These are phyloP conservation scores for Apeira syringaria DNA, from an alignment of 2,888 invertebrate species.

Conservation along the genomic window DNA sequence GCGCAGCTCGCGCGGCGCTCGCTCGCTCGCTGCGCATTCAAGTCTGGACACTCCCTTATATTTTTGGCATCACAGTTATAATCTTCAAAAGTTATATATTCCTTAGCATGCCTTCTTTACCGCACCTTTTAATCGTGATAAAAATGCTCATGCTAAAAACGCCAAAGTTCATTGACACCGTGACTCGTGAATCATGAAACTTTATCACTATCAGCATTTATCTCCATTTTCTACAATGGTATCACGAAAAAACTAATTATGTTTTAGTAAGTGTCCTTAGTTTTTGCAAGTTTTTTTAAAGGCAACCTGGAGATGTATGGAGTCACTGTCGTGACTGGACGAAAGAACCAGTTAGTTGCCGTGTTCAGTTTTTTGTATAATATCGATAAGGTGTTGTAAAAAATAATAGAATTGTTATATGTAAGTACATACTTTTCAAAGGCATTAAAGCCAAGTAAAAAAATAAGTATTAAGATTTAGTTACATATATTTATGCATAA, in stretches of 20 bases:
- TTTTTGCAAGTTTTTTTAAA: constrained; percentile 53
- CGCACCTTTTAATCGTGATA: constrained; percentile 15
- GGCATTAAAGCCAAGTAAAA: no score
- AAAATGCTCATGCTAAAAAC: constrained; percentile 19
- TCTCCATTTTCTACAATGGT: constrained; percentile 40
- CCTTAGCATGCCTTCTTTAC: constrained; percentile 14
- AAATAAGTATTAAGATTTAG: no score
- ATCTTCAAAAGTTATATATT: constrained; percentile 22
- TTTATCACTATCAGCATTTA: constrained; percentile 43
- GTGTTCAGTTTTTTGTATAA: constrained; percentile 18
- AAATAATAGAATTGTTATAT: constrained; percentile 5
- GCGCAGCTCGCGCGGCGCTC: no score
- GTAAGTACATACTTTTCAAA: no score
- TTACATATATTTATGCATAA: no score
- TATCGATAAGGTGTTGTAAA: constrained; percentile 18
- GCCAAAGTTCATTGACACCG: constrained; percentile 29
- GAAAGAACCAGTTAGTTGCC: constrained; percentile 30
- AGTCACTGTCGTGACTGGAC: constrained; percentile 44
- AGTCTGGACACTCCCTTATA: not conserved
- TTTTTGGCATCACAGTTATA: constrained; percentile 19
- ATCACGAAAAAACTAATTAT: constrained; percentile 58
- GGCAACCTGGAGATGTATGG: constrained; percentile 32
- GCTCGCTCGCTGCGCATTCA: no score
- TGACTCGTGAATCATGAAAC: constrained; percentile 25
- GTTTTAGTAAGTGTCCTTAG: constrained; percentile 57